phyloP scores from a whole-genome alignment of 1,140 invertebrate genomes.

The Drosophila nigromelanica region DNA sequence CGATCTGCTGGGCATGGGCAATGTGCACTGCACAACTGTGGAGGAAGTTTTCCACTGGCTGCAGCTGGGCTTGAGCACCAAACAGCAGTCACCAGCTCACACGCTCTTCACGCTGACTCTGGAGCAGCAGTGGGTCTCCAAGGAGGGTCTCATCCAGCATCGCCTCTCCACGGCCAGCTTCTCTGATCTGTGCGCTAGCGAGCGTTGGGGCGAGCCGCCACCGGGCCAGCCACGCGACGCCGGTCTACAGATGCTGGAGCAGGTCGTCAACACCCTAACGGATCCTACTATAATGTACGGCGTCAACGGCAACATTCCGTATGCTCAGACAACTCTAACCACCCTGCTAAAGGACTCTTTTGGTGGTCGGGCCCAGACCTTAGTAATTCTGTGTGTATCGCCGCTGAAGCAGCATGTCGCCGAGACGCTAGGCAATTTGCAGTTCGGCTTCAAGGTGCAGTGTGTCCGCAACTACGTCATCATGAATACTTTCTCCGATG shows the following conservation, averaged over 20 bases:
- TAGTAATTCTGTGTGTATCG: slow-evolving; percentile 87
- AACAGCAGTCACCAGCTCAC: slow-evolving; percentile 76
- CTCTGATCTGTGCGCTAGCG: slow-evolving; percentile 87
- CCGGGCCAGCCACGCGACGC: slow-evolving; percentile 84
- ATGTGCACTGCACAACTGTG: slow-evolving; percentile 85
- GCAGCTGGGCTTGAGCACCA: slow-evolving; percentile 84
- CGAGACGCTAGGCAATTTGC: slow-evolving; percentile 87
- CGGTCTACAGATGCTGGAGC: slow-evolving; percentile 86
- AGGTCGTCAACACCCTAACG: slow-evolving; percentile 86
- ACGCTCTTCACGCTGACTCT: slow-evolving; percentile 88
- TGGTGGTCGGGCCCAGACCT: slow-evolving; percentile 88
- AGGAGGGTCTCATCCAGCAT: slow-evolving; percentile 84
- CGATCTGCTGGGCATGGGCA: slow-evolving; percentile 85
- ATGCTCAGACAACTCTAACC: slow-evolving; percentile 87
- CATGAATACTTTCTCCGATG: slow-evolving; percentile 88
- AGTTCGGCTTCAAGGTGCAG: slow-evolving; percentile 86
- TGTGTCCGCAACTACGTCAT: slow-evolving; percentile 88
- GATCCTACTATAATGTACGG: slow-evolving; percentile 86
- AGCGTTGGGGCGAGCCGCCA: slow-evolving; percentile 85
- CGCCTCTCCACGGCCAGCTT: slow-evolving; percentile 89
- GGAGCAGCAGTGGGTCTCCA: slow-evolving; percentile 87
- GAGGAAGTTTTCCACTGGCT: slow-evolving; percentile 86
- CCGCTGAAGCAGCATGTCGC: slow-evolving; percentile 86
- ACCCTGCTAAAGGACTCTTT: slow-evolving; percentile 88
- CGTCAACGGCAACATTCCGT: slow-evolving; percentile 84